phyloP scores from a whole-genome alignment of 2,888 invertebrate species.

The Plagodis pulveraria region DNA sequence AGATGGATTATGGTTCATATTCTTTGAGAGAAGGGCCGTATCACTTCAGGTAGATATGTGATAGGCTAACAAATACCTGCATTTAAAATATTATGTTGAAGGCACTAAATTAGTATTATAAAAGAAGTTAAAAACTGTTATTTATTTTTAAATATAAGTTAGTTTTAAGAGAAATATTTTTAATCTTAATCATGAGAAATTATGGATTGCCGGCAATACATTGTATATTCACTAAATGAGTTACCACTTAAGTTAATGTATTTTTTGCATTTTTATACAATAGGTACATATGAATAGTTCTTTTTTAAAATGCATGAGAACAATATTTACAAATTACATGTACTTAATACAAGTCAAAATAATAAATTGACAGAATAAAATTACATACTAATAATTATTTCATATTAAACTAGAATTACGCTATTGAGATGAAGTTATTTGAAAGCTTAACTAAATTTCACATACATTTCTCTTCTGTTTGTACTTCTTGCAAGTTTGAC shows the following conservation, averaged over 20 bases:
- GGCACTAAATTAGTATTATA: conserved; percentile 42
- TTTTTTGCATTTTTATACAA: conserved; percentile 24
- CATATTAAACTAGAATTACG: too few relatives aligned
- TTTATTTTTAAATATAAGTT: conserved; percentile 74
- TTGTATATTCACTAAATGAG: conserved; percentile 37
- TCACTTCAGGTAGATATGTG: too few relatives aligned
- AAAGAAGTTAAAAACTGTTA: conserved; percentile 72
- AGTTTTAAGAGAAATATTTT: conserved; percentile 36
- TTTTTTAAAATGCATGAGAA: not conserved
- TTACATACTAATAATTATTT: too few relatives aligned
- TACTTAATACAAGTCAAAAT: not conserved
- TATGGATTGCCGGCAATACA: conserved; percentile 14
- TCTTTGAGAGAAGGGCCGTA: too few relatives aligned
- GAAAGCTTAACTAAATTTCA: too few relatives aligned
- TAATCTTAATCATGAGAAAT: conserved; percentile 8
- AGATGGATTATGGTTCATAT: too few relatives aligned
- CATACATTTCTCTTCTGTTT: too few relatives aligned
- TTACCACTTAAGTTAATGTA: conserved; percentile 46
- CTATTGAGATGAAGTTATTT: too few relatives aligned
- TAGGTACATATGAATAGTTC: not conserved
- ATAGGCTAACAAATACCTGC: too few relatives aligned
- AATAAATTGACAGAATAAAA: too few relatives aligned
- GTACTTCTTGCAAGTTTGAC: too few relatives aligned
- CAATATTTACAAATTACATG: not conserved
- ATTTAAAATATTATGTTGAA: conserved; percentile 21